phyloP scores from a whole-genome alignment of 2,113 vertebrate genomes.

The Glareola pratincola region DNA sequence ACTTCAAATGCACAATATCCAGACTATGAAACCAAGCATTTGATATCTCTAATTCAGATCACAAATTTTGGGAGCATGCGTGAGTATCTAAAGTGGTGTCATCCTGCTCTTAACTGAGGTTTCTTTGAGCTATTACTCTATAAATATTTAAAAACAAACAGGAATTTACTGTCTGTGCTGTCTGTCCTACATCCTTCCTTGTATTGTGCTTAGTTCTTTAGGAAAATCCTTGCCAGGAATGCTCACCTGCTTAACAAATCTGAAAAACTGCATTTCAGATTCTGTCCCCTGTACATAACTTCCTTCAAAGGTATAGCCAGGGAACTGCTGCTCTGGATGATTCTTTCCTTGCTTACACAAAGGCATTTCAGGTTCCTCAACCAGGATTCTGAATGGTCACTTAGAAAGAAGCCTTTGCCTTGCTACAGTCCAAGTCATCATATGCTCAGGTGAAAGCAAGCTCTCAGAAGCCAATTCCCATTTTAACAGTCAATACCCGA shows the following conservation, averaged over 20 bases:
- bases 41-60: not conserved
- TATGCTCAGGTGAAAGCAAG: not conserved
- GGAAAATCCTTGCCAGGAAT: not conserved
- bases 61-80: not conserved
- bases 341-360: not conserved
- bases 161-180: not conserved
- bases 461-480: not conserved
- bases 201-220: not conserved
- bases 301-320: not conserved
- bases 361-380: not conserved
- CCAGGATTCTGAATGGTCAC: not conserved
- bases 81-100: not conserved
- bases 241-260: not conserved
- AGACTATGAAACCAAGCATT: not conserved
- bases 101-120: not conserved
- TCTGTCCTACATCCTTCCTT: not conserved
- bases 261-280: not conserved
- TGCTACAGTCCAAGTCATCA: not conserved
- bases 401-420: not conserved
- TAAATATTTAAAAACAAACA: not conserved
- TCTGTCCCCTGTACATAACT: not conserved
- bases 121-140: not conserved
- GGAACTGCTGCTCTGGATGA: not conserved
- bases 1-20: not conserved
- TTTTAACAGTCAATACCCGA: conserved; percentile 4